These are phyloP conservation scores for Euborellia annulipes DNA, from an alignment of 1,140 invertebrate genomes.

Conservation along the genomic window DNA sequence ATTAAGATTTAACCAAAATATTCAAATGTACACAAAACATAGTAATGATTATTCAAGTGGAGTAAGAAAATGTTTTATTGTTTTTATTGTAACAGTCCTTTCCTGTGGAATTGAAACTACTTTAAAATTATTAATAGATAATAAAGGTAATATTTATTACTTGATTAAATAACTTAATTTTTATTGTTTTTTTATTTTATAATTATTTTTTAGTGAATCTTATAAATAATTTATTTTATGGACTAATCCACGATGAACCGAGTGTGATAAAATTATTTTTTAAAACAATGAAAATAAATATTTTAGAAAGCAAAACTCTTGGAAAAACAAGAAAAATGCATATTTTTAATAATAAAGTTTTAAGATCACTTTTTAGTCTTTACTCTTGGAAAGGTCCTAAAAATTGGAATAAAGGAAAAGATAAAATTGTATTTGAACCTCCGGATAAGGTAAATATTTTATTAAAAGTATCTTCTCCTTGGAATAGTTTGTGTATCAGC, in stretches of 20 bases:
- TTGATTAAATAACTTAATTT: constrained; percentile 5
- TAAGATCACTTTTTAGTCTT: constrained; percentile 46
- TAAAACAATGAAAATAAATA: constrained; percentile 44
- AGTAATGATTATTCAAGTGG: no score
- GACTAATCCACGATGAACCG: constrained; percentile 46
- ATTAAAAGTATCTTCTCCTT: constrained; percentile 4
- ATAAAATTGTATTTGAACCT: constrained; percentile 14
- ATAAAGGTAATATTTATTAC: no score
- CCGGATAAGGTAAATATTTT: constrained; percentile 21
- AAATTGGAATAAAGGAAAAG: constrained; percentile 25
- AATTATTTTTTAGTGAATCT: not conserved
- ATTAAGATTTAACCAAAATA: no score
- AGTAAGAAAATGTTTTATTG: no score
- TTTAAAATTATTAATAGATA: no score
- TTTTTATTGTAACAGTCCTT: no score
- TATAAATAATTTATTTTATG: constrained; percentile 37
- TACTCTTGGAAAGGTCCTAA: constrained; percentile 59
- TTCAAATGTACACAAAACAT: no score
- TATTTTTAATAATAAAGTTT: constrained; percentile 45
- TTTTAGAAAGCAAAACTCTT: constrained; percentile 46
- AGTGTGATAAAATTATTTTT: constrained; percentile 46
- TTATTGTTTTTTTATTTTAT: not conserved
- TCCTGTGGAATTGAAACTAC: no score
- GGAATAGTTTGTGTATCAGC: not conserved
- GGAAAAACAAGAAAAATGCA: constrained; percentile 56